These are phyloP conservation scores for Tor tambroides DNA, from an alignment of 2,113 vertebrate genomes.

Conservation along the genomic window DNA sequence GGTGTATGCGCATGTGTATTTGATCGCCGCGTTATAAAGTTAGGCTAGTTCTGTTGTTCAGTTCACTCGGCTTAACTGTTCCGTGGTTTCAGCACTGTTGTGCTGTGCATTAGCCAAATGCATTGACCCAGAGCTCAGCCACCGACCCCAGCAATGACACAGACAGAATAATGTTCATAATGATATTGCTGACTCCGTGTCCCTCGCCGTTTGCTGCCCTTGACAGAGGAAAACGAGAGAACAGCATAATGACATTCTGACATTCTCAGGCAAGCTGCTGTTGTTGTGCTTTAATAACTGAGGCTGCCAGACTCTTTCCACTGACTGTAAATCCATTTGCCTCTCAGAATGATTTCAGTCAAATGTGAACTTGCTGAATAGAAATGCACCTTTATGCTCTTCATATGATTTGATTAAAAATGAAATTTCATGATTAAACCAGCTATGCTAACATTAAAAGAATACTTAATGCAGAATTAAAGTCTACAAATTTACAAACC, in stretches of 20 bases:
- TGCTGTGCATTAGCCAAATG: slow-evolving; percentile 19
- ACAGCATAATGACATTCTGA: slow-evolving; percentile 14
- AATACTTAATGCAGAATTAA: background rate
- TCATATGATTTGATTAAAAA: background rate
- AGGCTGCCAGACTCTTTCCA: background rate
- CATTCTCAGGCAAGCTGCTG: slow-evolving; percentile 3
- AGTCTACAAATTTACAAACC: background rate
- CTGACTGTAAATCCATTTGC: background rate
- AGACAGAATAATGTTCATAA: slow-evolving; percentile 11
- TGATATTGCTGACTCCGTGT: slow-evolving; percentile 31
- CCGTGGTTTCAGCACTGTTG: background rate
- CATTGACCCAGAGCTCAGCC: slow-evolving; percentile 44
- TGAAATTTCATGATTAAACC: background rate
- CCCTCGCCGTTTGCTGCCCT: slow-evolving; percentile 34
- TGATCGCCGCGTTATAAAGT: background rate
- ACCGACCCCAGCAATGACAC: slow-evolving; percentile 31
- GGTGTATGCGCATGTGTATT: background rate
- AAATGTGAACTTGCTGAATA: background rate
- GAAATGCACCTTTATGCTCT: background rate
- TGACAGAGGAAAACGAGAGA: slow-evolving; percentile 26
- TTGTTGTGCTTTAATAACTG: slow-evolving; percentile 10
- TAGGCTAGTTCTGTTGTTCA: background rate
- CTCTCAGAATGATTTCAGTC: background rate
- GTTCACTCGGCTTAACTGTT: background rate
- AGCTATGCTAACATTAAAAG: background rate